phyloP scores from a whole-genome alignment of 1,140 invertebrate genomes.

The Portunus trituberculatus region DNA sequence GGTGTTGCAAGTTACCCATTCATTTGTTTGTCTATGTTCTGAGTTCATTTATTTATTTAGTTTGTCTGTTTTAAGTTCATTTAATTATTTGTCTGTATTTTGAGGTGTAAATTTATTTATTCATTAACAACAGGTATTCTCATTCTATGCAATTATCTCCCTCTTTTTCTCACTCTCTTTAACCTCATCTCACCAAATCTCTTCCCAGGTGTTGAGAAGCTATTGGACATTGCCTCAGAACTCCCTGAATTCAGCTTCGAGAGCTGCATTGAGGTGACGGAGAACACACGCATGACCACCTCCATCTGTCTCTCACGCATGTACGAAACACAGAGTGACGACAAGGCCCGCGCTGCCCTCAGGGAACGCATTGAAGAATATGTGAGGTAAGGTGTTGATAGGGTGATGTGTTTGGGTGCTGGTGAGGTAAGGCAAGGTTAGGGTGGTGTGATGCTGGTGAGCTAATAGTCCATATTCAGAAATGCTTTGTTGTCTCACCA shows the following conservation, averaged over 20 bases:
- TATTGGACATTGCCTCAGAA: slow-evolving; percentile 95
- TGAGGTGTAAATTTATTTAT: neutral
- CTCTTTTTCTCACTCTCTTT: neutral
- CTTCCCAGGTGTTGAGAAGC: slow-evolving; percentile 83
- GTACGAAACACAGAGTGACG: slow-evolving; percentile 97
- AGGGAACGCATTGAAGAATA: slow-evolving; percentile 83
- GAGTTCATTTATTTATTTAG: neutral
- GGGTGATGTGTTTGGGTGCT: neutral
- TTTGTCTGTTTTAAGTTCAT: slow-evolving; percentile 32
- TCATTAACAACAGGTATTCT: too few species aligned
- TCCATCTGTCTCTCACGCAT: slow-evolving; percentile 92
- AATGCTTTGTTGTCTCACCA: too few species aligned
- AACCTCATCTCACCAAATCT: too few species aligned
- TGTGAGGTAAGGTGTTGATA: slow-evolving; percentile 35
- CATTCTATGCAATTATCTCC: too few species aligned
- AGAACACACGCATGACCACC: slow-evolving; percentile 91
- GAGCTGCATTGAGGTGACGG: slow-evolving; percentile 93
- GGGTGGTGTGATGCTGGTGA: too few species aligned
- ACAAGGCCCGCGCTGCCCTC: slow-evolving; percentile 89
- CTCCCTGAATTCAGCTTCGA: slow-evolving; percentile 94
- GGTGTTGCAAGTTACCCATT: neutral
- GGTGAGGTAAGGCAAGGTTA: too few species aligned
- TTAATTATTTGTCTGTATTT: neutral
- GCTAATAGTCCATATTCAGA: too few species aligned
- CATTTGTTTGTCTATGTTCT: neutral